Conservation (phyloP, 2,797 vertebrate species). For the Aulostomus chinensis region DNA sequence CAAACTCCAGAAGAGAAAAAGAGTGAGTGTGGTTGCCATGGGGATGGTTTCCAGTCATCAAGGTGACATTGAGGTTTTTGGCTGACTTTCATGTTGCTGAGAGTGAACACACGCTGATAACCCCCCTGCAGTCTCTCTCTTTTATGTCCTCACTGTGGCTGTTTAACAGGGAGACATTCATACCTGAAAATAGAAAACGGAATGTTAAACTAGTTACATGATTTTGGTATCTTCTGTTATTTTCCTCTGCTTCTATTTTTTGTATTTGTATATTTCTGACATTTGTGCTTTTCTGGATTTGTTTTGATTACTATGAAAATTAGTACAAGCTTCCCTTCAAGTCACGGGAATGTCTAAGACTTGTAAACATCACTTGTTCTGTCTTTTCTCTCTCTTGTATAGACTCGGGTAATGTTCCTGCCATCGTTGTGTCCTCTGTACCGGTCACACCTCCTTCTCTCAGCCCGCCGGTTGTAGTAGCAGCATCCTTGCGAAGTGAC, state of each 20-base stretch:
- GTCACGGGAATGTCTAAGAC: too few species aligned
- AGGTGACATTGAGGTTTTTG: constrained; percentile 38
- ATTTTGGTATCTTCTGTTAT: too few species aligned
- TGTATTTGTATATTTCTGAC: too few species aligned
- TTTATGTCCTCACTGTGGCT: too few species aligned
- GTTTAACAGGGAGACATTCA: too few species aligned
- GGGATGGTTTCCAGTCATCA: constrained; percentile 19
- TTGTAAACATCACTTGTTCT: too few species aligned
- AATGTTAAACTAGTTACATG: too few species aligned
- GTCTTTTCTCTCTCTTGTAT: background rate
- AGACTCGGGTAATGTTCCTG: constrained; percentile 66
- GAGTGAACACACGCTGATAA: background rate
- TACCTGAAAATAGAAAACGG: too few species aligned
- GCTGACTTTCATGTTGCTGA: constrained; percentile 3
- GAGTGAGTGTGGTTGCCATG: constrained; percentile 60
- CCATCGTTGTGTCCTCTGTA: constrained; percentile 72
- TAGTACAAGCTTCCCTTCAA: too few species aligned
- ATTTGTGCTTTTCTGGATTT: too few species aligned
- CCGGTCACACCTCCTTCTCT: constrained; percentile 54
- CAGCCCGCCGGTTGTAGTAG: constrained; percentile 26
- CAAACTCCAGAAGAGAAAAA: constrained; percentile 69
- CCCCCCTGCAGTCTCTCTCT: background rate
- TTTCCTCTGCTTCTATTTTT: too few species aligned
- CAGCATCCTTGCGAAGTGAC: constrained; percentile 9
- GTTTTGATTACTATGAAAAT: too few species aligned